Percentiles rank a stretch among this genome's conserved stretches.
Conservation (phyloP, 2,113 vertebrate species). For the Cebus imitator region DNA sequence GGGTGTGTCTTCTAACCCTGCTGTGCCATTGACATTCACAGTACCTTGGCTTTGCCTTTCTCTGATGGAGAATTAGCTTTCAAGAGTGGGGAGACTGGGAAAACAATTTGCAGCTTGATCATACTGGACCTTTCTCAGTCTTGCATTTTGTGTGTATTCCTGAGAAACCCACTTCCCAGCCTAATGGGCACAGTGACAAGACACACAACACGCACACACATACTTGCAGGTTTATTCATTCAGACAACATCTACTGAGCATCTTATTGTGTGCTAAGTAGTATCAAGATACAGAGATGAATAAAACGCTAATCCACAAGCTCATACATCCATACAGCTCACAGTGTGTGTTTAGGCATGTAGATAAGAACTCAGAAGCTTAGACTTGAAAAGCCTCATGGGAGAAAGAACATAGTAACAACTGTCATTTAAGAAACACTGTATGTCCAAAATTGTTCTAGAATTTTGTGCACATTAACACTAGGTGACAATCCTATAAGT, state of each 20-base stretch:
- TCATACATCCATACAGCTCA: not conserved
- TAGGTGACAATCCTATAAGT: not conserved
- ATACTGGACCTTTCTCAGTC: not conserved
- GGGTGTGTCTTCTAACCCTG: not conserved
- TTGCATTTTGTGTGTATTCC: not conserved
- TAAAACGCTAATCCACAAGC: not conserved
- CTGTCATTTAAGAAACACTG: not conserved
- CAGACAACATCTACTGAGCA: not conserved
- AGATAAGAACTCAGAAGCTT: not conserved
- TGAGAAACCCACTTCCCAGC: not conserved
- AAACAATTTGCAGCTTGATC: not conserved
- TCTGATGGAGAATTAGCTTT: not conserved
- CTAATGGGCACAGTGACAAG: rapidly evolving
- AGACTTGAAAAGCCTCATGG: not conserved
- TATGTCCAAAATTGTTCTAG: not conserved
- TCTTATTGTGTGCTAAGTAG: not conserved
- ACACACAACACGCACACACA: not conserved
- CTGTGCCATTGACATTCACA: not conserved
- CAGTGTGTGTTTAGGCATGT: not conserved
- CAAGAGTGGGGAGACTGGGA: not conserved
- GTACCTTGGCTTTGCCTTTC: not conserved
- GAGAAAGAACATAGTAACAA: too few relatives aligned
- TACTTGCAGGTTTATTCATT: not conserved
- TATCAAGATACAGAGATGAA: not conserved
- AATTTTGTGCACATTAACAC: not conserved